Conservation (phyloP, 2,113 vertebrate genomes). For the Odocoileus hemionus region DNA sequence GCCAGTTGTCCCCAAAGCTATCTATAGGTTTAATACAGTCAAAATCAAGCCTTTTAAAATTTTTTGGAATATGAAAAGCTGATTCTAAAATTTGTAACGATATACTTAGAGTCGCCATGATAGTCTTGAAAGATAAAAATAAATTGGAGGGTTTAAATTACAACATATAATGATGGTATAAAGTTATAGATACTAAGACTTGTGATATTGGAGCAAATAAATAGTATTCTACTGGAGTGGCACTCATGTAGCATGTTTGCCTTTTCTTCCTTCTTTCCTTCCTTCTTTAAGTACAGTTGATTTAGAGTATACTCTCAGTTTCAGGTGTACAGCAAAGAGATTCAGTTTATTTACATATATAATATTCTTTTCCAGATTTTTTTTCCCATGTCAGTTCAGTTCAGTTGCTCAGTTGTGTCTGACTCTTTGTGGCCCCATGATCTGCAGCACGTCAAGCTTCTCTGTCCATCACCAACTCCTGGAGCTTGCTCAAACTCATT, state of each 20-base stretch:
- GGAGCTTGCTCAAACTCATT: neutral
- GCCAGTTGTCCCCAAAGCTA: neutral
- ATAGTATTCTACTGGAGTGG: neutral
- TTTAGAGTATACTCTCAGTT: neutral
- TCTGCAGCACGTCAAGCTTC: neutral
- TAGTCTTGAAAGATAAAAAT: neutral
- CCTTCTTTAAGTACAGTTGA: neutral
- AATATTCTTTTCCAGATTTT: neutral
- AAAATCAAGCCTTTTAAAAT: neutral
- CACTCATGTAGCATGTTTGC: neutral
- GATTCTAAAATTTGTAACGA: neutral
- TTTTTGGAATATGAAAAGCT: neutral
- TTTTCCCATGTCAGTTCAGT: neutral
- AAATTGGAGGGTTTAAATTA: neutral
- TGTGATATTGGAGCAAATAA: neutral
- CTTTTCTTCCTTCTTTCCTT: neutral
- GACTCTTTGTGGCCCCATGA: neutral
- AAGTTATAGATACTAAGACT: neutral
- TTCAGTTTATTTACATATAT: neutral
- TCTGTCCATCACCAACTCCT: neutral
- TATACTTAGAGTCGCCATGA: neutral
- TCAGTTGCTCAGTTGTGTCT: neutral
- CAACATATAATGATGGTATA: neutral
- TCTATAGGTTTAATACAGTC: neutral
- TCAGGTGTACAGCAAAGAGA: neutral